A percentile compares a stretch with the other conserved stretches of the same genome.
Conservation (phyloP, 2,113 vertebrate genomes). For the Oryctolagus cuniculus region DNA sequence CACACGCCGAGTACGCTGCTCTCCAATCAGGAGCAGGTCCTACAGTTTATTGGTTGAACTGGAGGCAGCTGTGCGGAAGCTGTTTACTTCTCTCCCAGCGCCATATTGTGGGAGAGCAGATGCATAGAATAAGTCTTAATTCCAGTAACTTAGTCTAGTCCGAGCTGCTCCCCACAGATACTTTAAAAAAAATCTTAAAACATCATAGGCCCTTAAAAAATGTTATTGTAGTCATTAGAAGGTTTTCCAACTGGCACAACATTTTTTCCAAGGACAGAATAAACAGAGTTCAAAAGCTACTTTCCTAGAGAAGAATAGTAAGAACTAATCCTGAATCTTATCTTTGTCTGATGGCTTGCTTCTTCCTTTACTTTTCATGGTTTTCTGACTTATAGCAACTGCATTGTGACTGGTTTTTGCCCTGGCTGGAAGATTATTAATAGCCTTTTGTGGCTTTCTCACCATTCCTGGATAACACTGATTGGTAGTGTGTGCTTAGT, state of each 20-base stretch:
- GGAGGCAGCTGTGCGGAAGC: no score
- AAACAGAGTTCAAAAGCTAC: background rate
- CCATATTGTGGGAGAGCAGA: no score
- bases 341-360: background rate
- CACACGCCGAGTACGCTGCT: no score
- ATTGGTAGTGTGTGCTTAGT: background rate
- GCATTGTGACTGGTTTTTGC: background rate
- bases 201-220: background rate
- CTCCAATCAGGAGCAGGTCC: no score
- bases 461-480: background rate
- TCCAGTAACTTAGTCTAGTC: no score
- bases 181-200: background rate
- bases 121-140: no score
- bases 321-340: constrained; percentile 5
- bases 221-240: background rate
- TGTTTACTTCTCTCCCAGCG: no score
- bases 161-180: no score
- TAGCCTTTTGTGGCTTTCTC: background rate
- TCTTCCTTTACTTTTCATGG: constrained; percentile 14
- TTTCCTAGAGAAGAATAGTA: background rate
- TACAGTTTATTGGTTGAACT: no score
- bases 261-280: constrained; percentile 1
- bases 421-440: background rate
- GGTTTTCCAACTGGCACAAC: constrained; percentile 33
- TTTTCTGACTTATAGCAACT: constrained; percentile 16